Percentiles rank a stretch among this genome's conserved stretches.
Conservation (phyloP, 2,888 invertebrate genomes). For the Cataglyphis albicans region DNA sequence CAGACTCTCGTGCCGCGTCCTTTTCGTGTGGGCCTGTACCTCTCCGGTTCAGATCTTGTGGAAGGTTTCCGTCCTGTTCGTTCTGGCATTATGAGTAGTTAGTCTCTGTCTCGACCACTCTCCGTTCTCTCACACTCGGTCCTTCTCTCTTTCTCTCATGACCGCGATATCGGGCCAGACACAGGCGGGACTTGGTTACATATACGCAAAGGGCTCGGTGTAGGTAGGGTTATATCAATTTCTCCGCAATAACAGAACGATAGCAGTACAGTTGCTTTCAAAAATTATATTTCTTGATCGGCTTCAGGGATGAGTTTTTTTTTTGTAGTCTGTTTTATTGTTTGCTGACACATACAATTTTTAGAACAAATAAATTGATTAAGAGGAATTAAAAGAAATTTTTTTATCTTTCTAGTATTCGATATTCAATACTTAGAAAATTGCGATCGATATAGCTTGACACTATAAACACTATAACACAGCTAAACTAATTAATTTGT, state of each 20-base stretch:
- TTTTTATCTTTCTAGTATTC: background rate
- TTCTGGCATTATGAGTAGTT: slow-evolving; percentile 50
- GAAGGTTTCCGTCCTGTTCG: slow-evolving; percentile 49
- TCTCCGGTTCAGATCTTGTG: slow-evolving; percentile 38
- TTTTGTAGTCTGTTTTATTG: slow-evolving; percentile 2
- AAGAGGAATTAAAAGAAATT: background rate
- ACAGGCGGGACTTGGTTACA: slow-evolving; percentile 57
- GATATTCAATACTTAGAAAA: background rate
- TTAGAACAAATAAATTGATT: background rate
- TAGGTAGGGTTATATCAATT: slow-evolving; percentile 75
- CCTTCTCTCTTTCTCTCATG: slow-evolving; percentile 38
- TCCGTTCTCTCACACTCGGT: slow-evolving; percentile 19
- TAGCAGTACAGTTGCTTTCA: slow-evolving; percentile 72
- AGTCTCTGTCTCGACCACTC: slow-evolving; percentile 51
- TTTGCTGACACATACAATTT: background rate
- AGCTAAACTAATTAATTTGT: background rate
- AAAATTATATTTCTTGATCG: slow-evolving; percentile 54
- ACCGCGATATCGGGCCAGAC: slow-evolving; percentile 56
- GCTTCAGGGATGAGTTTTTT: background rate
- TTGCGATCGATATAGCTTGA: background rate
- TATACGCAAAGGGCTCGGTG: slow-evolving; percentile 52
- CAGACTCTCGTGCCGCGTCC: slow-evolving; percentile 18
- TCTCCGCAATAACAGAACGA: slow-evolving; percentile 75
- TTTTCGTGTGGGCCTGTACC: slow-evolving; percentile 33
- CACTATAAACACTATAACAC: background rate